phyloP scores from a whole-genome alignment of 2,797 vertebrate species.

The Carapus acus region DNA sequence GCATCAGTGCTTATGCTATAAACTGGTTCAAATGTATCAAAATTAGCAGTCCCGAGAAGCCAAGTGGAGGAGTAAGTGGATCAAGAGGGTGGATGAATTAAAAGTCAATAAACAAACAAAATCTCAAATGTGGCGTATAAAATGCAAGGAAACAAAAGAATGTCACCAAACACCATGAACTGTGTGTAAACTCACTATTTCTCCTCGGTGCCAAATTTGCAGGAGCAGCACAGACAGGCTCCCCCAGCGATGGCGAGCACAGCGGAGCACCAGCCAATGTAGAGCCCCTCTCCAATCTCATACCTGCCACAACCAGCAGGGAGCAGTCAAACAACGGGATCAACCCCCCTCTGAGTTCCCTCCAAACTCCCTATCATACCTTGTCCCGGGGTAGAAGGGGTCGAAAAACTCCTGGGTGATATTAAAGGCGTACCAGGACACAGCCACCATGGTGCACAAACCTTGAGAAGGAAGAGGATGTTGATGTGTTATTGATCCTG shows the following conservation, averaged over 20 bases:
- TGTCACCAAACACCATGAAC: no score
- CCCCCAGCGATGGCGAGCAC: conserved; percentile 73
- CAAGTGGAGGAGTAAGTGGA: no score
- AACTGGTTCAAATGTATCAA: no score
- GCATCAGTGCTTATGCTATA: no score
- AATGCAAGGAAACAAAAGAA: no score
- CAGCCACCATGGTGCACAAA: conserved; percentile 79
- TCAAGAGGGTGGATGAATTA: no score
- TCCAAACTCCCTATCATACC: conserved; percentile 73
- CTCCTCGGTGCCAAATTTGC: conserved; percentile 56
- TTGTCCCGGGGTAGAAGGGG: conserved; percentile 75
- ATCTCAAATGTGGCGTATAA: no score
- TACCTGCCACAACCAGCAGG: conserved; percentile 67
- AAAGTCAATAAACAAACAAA: background rate
- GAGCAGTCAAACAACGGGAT: conserved; percentile 15
- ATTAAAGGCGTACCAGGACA: conserved; percentile 91
- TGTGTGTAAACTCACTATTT: conserved; percentile 63
- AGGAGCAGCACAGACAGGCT: conserved; percentile 69
- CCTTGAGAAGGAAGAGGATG: conserved; percentile 72
- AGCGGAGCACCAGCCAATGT: conserved; percentile 86
- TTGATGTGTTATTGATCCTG: no score
- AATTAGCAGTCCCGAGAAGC: no score
- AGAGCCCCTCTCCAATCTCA: conserved; percentile 84
- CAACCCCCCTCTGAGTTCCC: no score
- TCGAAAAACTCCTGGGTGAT: conserved; percentile 87